Evolutionary conservation across 2,113 vertebrate species (phyloP), one percentile per base, ranked within the genome.

Genomic region (Mystacornis crossleyi): DNA sequence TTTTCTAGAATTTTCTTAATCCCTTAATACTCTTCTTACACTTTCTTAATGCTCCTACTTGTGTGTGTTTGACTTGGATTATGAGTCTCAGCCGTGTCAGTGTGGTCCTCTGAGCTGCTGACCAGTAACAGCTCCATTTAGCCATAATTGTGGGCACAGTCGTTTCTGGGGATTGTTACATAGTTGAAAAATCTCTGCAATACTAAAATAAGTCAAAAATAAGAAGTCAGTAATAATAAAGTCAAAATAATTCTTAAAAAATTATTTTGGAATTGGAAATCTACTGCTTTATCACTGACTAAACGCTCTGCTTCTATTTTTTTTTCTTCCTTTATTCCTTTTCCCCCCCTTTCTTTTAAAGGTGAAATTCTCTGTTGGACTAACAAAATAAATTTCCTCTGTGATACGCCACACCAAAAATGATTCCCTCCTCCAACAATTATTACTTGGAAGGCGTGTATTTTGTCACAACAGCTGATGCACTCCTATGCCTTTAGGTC

Each of bases 61-160:
- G 54, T 57, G 36, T 74, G 36, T 95, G 69, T 96, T 94, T 94
- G 74, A 72, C 78, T 94, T 96, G 74, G 81, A 88, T 88, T 91
- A 85, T 33, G 61, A 77, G 66, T 62, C 24, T 89, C 54, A 66
- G 81, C 70, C 75, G 47, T 81, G 75, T 87, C 58, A 29, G 33
- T 83, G 81, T 51, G 71, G 79, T 70, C 78, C 82, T 61, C 29
- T 64, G 79, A 65, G 64, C 78, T 67, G 47, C 66, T 81, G 89
- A 60, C 85, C 82, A 60, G 60, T 70, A 70, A 58, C 85, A 90
- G 25, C 70, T 91, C 45, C 26, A 18, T 82, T 90, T 86, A 92
- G 20, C 34, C 18, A 24, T 40, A 71, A 61, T 25, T 33, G 33
- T 54, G n/a, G 21, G 42, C 26, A 48, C 60, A 58, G 51, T 86